These are phyloP conservation scores for Malthinus flaveolus DNA, from an alignment of 2,888 invertebrate genomes.

Conservation along the genomic window DNA sequence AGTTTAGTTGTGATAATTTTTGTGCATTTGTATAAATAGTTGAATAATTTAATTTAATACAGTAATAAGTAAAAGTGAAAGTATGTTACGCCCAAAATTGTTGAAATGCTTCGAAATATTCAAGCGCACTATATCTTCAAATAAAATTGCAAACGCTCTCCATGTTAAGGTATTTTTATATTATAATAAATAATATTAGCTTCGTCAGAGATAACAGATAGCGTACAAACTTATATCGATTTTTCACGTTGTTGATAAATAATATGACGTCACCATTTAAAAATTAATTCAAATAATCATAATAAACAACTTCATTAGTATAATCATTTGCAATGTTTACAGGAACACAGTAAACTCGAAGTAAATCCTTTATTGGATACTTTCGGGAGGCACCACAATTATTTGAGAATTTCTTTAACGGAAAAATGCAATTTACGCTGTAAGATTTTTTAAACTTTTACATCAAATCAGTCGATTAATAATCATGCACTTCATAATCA, in stretches of 20 bases:
- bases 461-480: not conserved
- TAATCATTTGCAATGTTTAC: not conserved
- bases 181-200: not conserved
- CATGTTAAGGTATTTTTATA: not conserved
- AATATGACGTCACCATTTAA: not conserved
- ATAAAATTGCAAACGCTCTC: not conserved
- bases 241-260: not conserved
- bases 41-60: too few species aligned
- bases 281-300: not conserved
- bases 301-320: too few species aligned
- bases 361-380: constrained; percentile 69
- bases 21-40: too few species aligned
- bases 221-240: too few species aligned
- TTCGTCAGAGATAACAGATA: not conserved
- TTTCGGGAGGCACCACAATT: constrained; percentile 87
- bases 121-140: not conserved
- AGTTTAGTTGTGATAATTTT: too few species aligned
- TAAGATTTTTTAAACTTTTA: constrained; percentile 58
- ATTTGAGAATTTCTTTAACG: constrained; percentile 93
- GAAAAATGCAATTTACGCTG: constrained; percentile 97
- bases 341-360: constrained; percentile 8
- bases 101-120: not conserved
- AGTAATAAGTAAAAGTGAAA: too few species aligned
- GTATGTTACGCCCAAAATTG: not conserved
- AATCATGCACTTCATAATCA: too few species aligned